Base-by-base conservation (phyloP, 2,113 vertebrate species). In the Odocoileus hemionus region DNA sequence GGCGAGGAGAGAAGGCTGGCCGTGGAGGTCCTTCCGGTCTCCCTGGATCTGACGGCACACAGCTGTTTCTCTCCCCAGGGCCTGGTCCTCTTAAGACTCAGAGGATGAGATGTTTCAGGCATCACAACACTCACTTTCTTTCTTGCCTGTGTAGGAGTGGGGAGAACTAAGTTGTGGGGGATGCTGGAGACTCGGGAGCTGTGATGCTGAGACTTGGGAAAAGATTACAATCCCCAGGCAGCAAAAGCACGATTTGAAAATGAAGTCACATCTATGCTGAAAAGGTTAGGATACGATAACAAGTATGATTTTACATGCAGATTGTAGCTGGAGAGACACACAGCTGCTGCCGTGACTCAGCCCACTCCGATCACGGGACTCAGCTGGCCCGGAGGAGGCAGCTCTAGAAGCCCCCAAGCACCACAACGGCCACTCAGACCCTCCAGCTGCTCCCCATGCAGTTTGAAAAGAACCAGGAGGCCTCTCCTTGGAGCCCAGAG, bases 211-310 rank as follows among this genome's bases (percentile, higher is more conserved):
- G 39, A 89, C 67, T 61, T 45, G n/a, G 67, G 60, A 30, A 57
- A 28, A 79, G 79, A 90, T 55, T n/a, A 52, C 2, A 30, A 50
- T 55, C 14, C 70, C 60, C 45, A 74, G 54, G 25, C 74, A 91
- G n/a, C 25, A 87, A 90, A 55, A 76, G 19, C 19, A 43, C 82
- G 87, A n/a, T 74, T 94, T 80, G 64, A 89, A 95, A 86, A 87
- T 89, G 19, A 93, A 97, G 86, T 86, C 36, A 64, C 47, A 64
- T 74, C 80, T 70, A n/a, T 86, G 52, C 57, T 67, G 90, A 89
- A 86, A 89, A 36, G 54, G 33, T 92, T 70, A 33, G 70, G 83
- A 36, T 84, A 70, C 89, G 94, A 55, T 13, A 47, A 50, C 45
- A 36, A 95, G 84, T 84, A 64, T 17, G 86, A 91, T 91, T 96